Evolutionary conservation across 2,797 vertebrate genomes (phyloP).

Genomic region (Selene dorsalis): DNA sequence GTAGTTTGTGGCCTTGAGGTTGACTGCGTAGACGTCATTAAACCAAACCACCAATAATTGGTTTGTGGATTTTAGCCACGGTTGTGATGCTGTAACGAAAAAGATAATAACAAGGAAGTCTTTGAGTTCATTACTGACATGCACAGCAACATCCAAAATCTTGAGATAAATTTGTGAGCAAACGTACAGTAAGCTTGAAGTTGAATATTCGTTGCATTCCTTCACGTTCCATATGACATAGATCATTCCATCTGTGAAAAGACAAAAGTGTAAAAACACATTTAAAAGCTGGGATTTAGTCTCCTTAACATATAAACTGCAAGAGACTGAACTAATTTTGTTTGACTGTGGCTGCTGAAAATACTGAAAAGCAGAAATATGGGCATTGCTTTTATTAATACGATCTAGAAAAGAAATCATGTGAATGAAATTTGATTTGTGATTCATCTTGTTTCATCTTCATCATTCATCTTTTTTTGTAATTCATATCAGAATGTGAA

Average conservation of each 20-base stretch:
- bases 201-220: not conserved
- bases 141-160: not conserved
- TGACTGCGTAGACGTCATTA: conserved; percentile 30
- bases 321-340: not conserved
- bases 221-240: not conserved
- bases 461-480: no score
- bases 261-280: not conserved
- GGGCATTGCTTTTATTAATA: not conserved
- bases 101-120: not conserved
- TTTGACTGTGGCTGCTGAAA: not conserved
- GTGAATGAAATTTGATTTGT: no score
- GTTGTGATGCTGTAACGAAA: not conserved
- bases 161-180: not conserved
- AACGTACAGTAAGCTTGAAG: not conserved
- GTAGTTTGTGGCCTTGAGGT: conserved; percentile 22
- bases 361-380: not conserved
- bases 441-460: no score
- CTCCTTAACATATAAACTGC: not conserved
- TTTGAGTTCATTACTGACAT: not conserved
- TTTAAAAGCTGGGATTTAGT: not conserved
- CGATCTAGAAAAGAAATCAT: not conserved
- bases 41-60: conserved; percentile 8
- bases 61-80: conserved; percentile 6
- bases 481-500: no score
- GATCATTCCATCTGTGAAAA: not conserved